Percentiles rank a stretch among this genome's conserved stretches.
phyloP scores from a whole-genome alignment of 1,140 invertebrate species.

The Melipona quadrifasciata region DNA sequence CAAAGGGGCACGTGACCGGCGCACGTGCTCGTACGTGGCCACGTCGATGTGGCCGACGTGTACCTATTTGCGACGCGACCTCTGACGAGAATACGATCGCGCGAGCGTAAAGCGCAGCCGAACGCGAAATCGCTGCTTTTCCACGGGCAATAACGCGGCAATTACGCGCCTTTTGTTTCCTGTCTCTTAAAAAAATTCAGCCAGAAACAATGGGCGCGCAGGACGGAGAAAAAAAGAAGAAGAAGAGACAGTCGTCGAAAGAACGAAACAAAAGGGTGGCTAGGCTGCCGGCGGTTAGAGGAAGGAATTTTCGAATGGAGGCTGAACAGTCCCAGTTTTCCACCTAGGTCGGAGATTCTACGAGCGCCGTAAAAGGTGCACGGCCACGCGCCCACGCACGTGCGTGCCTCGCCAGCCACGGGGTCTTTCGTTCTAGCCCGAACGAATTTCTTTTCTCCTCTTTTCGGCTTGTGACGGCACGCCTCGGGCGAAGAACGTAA shows the following conservation, averaged over 20 bases:
- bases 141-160: not conserved
- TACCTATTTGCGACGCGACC: conserved; percentile 47
- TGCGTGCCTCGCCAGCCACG: conserved; percentile 1
- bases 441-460: not conserved
- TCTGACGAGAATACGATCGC: conserved; percentile 30
- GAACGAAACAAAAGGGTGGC: not conserved
- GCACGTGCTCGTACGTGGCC: conserved; percentile 10
- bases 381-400: conserved; percentile 38
- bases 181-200: not conserved
- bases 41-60: conserved; percentile 34
- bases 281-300: not conserved
- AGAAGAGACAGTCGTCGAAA: not conserved
- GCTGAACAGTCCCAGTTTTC: not conserved
- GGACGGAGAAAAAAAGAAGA: not conserved
- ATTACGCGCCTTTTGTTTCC: not conserved
- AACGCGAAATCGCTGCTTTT: conserved; percentile 39
- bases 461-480: not conserved
- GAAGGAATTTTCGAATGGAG: not conserved
- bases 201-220: not conserved
- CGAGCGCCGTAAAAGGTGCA: conserved; percentile 34
- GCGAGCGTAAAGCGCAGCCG: conserved; percentile 17
- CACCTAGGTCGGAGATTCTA: not conserved
- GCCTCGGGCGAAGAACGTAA: not conserved
- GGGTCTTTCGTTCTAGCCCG: not conserved
- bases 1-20: not conserved